Evolutionary conservation across 2,113 vertebrate genomes (phyloP).

Genomic region (Noctilio leporinus): DNA sequence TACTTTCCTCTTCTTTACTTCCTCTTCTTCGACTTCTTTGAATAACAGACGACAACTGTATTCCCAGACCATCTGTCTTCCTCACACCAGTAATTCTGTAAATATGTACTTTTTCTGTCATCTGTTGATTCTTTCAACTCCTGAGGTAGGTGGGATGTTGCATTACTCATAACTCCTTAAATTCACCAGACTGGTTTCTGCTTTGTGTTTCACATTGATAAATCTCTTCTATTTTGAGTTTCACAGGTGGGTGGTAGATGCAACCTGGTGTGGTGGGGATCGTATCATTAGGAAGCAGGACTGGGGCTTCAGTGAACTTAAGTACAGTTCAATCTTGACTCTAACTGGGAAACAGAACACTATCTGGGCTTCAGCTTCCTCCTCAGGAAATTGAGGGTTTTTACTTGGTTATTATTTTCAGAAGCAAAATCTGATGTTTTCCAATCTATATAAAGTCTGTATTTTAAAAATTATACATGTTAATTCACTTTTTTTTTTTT

Average conservation of each 20-base stretch:
- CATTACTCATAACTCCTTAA: background rate
- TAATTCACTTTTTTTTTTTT: background rate
- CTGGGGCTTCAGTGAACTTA: background rate
- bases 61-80: slow-evolving; percentile 3
- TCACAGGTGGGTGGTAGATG: background rate
- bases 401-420: background rate
- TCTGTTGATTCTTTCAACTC: background rate
- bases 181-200: background rate
- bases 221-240: background rate
- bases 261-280: background rate
- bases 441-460: background rate
- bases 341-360: background rate
- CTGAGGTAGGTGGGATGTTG: background rate
- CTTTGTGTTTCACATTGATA: background rate
- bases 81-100: background rate
- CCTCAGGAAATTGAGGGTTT: background rate
- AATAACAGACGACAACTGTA: background rate
- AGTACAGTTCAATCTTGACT: background rate
- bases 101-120: background rate
- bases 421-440: background rate
- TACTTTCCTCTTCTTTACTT: background rate
- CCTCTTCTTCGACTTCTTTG: background rate
- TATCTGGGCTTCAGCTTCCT: background rate
- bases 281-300: background rate
- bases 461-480: background rate